Conservation (phyloP, 2,113 vertebrate genomes). For the Silurus asotus region DNA sequence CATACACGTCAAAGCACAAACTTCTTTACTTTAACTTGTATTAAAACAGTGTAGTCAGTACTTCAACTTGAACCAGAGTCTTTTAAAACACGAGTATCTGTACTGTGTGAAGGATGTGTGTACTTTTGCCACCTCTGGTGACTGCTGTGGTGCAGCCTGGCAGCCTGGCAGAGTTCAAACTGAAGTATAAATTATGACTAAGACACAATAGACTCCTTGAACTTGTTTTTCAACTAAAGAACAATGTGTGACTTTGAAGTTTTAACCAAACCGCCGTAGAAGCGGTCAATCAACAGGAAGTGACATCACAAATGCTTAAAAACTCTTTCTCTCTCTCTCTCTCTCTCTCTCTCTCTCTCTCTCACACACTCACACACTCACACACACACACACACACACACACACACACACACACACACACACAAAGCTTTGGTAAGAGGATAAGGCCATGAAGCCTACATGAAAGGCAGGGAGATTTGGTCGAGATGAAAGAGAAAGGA, state of each 20-base stretch:
- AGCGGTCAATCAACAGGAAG: constrained; percentile 22
- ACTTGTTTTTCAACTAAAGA: constrained; percentile 29
- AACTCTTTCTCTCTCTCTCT: constrained; percentile 5
- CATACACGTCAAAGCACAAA: too few species aligned
- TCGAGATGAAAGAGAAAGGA: constrained; percentile 69
- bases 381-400: constrained; percentile 22
- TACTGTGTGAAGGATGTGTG: too few species aligned
- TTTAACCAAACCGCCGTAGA: constrained; percentile 11
- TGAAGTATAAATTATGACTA: constrained; percentile 2
- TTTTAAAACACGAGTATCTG: too few species aligned
- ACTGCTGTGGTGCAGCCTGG: neutral
- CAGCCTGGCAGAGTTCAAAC: neutral
- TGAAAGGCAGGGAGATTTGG: constrained; percentile 69
- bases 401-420: constrained; percentile 43
- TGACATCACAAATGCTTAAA: constrained; percentile 38
- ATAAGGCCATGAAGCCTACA: constrained; percentile 69
- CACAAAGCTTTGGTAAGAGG: constrained; percentile 69
- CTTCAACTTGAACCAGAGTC: too few species aligned
- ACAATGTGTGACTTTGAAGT: constrained; percentile 40
- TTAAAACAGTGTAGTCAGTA: too few species aligned
- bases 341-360: constrained; percentile 8
- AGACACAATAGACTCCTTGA: constrained; percentile 16
- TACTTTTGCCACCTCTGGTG: too few species aligned
- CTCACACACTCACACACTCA: constrained; percentile 15
- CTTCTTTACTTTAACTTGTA: too few species aligned